phyloP scores from a whole-genome alignment of 2,797 vertebrate genomes.

The Allobates femoralis region DNA sequence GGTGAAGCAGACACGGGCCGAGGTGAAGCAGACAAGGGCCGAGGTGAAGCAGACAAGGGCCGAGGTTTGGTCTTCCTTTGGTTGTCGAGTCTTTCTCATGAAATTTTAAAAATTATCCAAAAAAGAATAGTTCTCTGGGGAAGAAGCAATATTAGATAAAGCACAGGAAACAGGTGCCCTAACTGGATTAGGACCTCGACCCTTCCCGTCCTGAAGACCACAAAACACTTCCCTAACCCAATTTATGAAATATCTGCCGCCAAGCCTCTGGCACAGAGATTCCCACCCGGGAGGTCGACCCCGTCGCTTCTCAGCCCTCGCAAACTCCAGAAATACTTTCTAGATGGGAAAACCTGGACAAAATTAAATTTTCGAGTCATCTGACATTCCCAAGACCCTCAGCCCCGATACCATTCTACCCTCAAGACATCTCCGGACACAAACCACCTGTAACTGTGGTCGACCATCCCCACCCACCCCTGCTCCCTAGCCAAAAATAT shows the following conservation, averaged over 20 bases:
- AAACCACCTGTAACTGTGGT: background rate
- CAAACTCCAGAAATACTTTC: background rate
- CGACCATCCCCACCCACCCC: too few relatives aligned
- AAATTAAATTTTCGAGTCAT: slow-evolving; percentile 63
- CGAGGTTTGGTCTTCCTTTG: background rate
- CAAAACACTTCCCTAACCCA: slow-evolving; percentile 52
- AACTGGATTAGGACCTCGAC: slow-evolving; percentile 65
- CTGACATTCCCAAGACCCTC: slow-evolving; percentile 59
- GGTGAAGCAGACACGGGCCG: too few relatives aligned
- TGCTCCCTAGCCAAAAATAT: background rate
- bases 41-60: background rate
- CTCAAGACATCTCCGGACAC: slow-evolving; percentile 19
- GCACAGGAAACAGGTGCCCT: slow-evolving; percentile 70
- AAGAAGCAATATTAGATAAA: slow-evolving; percentile 61
- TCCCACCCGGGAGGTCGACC: slow-evolving; percentile 43
- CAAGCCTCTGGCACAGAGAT: slow-evolving; percentile 48
- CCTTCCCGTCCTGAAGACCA: slow-evolving; percentile 64
- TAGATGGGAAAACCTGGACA: slow-evolving; percentile 56
- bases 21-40: too few relatives aligned
- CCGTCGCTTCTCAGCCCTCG: background rate
- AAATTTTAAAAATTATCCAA: slow-evolving; percentile 25
- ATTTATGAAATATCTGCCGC: slow-evolving; percentile 66
- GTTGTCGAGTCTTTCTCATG: background rate
- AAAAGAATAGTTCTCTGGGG: slow-evolving; percentile 41
- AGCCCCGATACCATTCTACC: slow-evolving; percentile 37